A percentile compares a stretch with the other conserved stretches of the same genome.
phyloP scores from a whole-genome alignment of 1,140 invertebrate genomes.

The Bombus turneri region DNA sequence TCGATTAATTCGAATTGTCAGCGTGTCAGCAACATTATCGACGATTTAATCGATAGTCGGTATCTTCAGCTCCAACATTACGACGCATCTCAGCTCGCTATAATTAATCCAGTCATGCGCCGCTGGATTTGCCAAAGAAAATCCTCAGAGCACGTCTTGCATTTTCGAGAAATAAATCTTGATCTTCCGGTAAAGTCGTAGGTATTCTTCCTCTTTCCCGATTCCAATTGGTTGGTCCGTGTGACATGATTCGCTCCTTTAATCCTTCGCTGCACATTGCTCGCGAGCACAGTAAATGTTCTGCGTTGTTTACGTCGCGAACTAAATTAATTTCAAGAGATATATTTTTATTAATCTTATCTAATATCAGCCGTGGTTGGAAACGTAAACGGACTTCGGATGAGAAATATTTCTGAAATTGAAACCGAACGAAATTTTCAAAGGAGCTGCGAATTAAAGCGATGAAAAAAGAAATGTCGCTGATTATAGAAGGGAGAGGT shows the following conservation, averaged over 20 bases:
- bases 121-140: slow-evolving; percentile 27
- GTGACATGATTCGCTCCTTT: neutral
- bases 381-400: neutral
- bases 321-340: neutral
- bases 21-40: slow-evolving; percentile 32
- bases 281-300: neutral
- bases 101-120: slow-evolving; percentile 44
- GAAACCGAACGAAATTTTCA: neutral
- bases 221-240: neutral
- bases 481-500: neutral
- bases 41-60: slow-evolving; percentile 33
- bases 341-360: neutral
- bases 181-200: neutral
- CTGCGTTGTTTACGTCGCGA: too few species aligned
- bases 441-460: neutral
- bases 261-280: neutral
- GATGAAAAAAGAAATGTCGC: neutral
- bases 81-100: neutral
- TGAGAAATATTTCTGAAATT: neutral
- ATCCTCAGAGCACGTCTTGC: neutral
- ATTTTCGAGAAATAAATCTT: slow-evolving; percentile 40
- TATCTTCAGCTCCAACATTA: neutral
- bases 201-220: neutral
- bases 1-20: slow-evolving; percentile 16
- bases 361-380: neutral